These are phyloP conservation scores for Lepidocyrtoides sp. DNA, from an alignment of 2,888 invertebrate species.

Conservation along the genomic window DNA sequence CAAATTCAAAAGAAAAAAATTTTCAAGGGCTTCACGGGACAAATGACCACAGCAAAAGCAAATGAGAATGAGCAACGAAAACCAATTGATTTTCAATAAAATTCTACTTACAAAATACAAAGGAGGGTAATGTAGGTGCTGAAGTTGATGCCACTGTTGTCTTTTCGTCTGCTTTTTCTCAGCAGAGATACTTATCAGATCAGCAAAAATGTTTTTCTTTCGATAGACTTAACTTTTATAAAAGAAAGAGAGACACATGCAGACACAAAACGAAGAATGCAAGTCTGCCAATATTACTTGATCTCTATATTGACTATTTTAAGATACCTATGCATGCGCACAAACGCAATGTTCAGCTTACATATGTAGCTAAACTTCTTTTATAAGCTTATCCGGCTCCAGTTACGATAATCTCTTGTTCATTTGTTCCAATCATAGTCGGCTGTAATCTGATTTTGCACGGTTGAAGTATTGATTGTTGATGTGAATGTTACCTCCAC, in stretches of 20 bases:
- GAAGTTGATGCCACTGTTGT: not conserved
- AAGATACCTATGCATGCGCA: not conserved
- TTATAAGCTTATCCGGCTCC: constrained; percentile 73
- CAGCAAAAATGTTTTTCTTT: constrained; percentile 69
- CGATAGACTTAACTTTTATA: constrained; percentile 68
- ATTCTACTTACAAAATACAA: constrained; percentile 6
- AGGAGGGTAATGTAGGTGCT: constrained; percentile 27
- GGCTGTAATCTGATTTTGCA: constrained; percentile 73
- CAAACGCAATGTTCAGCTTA: constrained; percentile 35
- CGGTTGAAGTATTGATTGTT: constrained; percentile 2
- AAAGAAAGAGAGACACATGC: constrained; percentile 1
- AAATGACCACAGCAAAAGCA: not conserved
- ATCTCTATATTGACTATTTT: not conserved
- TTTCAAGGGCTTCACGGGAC: constrained; percentile 21
- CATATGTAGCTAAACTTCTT: too few relatives aligned
- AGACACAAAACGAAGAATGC: not conserved
- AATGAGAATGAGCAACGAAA: constrained; percentile 25
- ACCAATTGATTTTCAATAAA: constrained; percentile 66
- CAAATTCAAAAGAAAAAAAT: constrained; percentile 5
- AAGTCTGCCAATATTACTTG: not conserved
- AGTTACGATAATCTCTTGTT: constrained; percentile 66
- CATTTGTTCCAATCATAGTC: constrained; percentile 63
- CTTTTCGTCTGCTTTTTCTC: constrained; percentile 22
- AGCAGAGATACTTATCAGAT: constrained; percentile 48
- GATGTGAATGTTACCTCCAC: not conserved